Conservation (phyloP, 2,888 invertebrate species). For the Ceratothoa steindachneri region DNA sequence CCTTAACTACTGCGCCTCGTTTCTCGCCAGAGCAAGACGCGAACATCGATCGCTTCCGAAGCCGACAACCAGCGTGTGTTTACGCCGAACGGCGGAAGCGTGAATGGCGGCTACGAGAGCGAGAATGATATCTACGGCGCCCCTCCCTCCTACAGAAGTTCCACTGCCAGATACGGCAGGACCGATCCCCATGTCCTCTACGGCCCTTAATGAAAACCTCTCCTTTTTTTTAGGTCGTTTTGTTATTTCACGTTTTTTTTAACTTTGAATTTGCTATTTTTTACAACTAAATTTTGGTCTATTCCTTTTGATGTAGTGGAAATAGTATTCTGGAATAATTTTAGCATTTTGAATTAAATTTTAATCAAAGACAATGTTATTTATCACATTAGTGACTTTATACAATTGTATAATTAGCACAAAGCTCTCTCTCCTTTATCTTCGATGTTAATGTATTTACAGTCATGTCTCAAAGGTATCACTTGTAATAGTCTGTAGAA, state of each 20-base stretch:
- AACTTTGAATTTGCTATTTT: background rate
- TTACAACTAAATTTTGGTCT: background rate
- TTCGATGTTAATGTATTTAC: too few relatives aligned
- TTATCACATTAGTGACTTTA: too few relatives aligned
- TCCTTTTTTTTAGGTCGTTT: too few relatives aligned
- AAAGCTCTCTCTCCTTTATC: too few relatives aligned
- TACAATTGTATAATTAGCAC: too few relatives aligned
- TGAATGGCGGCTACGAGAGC: slow-evolving; percentile 42
- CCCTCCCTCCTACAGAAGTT: slow-evolving; percentile 29
- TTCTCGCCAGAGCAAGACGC: slow-evolving; percentile 25
- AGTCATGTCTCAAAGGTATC: too few relatives aligned
- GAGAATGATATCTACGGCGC: slow-evolving; percentile 40
- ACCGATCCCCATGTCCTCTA: background rate
- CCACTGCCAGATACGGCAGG: slow-evolving; percentile 6
- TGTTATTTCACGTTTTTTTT: background rate
- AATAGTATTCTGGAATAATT: too few relatives aligned
- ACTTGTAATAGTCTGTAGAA: too few relatives aligned
- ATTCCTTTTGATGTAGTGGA: background rate
- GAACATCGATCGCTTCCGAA: slow-evolving; percentile 44
- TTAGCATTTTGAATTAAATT: too few relatives aligned
- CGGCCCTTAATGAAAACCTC: background rate
- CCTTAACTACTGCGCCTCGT: too few relatives aligned
- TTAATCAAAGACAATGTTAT: too few relatives aligned
- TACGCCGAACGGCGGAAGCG: slow-evolving; percentile 37
- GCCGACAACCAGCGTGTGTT: slow-evolving; percentile 45